Evolutionary conservation across 35 echinoderm and acorn worm genomes (phyloP), one percentile per base, ranked within the genome.

Genomic region (Lytechinus pictus): DNA sequence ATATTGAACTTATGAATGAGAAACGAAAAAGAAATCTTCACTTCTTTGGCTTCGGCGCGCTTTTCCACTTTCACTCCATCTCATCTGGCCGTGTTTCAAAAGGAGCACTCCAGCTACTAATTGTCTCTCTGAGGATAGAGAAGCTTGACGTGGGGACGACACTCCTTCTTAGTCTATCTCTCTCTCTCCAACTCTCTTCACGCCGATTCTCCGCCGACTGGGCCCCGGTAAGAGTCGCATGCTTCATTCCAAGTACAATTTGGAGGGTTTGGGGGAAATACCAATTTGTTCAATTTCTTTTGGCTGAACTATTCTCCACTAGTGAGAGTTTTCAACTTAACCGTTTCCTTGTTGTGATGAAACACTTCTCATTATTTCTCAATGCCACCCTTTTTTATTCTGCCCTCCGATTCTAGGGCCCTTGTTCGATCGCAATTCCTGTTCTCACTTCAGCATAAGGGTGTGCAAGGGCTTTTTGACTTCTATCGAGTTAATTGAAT

Each of bases 221-320:
- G 19, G 28, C 55, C 28, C 92, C 92, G 92, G 92, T 93, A 93
- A 93, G 92, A 93, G 92, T 93, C 28, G 29, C n/a, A 33, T 93
- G 29, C 92, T 93, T 57, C 92, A 93, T 27, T 44, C 92, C 52
- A 93, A 93, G 92, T 93, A 93, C 52, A 93, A 93, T 93, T 57
- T 93, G 53, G 54, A 93, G 92, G 54, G 92, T 93, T 93, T 93
- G 92, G 92, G 92, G 92, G 66, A 93, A 93, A 93, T 93, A 93
- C 92, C 92, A 93, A 93, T 93, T 93, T 93, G 92, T 93, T 93
- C 92, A 93, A 93, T 93, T 55, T 57, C 54, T 93, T 55, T 90
- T 90, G 88, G 88, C 88, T 54, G 53, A 93, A 93, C 92, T 28
- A 93, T 93, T 93, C 92, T 93, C 53, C 92, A 93, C 29, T 21